phyloP scores from a whole-genome alignment of 2,797 vertebrate species.

The Cirrhinus mrigala region DNA sequence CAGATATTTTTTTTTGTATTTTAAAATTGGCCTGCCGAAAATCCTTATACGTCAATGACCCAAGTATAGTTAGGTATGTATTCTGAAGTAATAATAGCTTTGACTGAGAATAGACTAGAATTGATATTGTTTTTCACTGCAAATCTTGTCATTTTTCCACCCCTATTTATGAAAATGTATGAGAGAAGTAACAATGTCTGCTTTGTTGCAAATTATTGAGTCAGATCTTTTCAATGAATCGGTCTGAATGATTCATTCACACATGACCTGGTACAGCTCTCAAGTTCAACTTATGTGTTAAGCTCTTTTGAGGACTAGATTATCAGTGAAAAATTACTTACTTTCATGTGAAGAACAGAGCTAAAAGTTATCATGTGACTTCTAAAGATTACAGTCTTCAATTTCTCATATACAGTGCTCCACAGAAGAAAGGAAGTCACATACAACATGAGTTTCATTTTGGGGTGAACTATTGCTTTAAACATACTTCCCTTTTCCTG shows the following conservation, averaged over 20 bases:
- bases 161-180: neutral
- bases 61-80: too few relatives aligned
- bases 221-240: neutral
- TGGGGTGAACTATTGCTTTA: conserved; percentile 2
- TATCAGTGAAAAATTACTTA: neutral
- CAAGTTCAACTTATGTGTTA: neutral
- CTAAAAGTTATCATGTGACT: neutral
- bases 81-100: too few relatives aligned
- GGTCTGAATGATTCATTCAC: neutral
- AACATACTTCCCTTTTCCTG: neutral
- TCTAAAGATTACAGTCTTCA: conserved; percentile 5
- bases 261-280: neutral
- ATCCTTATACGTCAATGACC: too few relatives aligned
- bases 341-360: neutral
- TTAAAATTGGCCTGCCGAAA: too few relatives aligned
- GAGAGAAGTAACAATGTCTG: neutral
- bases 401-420: neutral
- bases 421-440: neutral
- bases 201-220: neutral
- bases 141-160: neutral
- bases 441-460: neutral
- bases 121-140: neutral
- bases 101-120: neutral
- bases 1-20: too few relatives aligned
- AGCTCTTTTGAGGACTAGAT: neutral